Percentiles rank a stretch among this genome's conserved stretches.
Conservation (phyloP, 2,113 vertebrate species). For the Eira barbara region DNA sequence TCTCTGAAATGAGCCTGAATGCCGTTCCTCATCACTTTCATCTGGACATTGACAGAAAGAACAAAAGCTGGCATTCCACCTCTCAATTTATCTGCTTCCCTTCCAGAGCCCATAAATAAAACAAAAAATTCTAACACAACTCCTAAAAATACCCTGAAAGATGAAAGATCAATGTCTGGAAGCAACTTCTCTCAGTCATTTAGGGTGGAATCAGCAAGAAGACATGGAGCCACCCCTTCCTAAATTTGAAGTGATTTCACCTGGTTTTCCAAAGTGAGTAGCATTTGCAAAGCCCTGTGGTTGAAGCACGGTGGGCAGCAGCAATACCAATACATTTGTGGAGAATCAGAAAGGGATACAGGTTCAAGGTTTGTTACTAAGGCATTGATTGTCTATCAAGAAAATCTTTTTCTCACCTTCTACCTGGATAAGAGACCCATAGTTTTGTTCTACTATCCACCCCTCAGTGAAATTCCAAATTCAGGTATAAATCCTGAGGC, state of each 20-base stretch:
- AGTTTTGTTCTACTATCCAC: background rate
- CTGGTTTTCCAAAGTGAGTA: background rate
- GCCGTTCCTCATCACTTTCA: constrained; percentile 35
- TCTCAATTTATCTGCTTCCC: constrained; percentile 46
- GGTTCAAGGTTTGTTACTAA: background rate
- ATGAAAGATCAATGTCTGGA: constrained; percentile 40
- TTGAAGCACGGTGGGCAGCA: background rate
- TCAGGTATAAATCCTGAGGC: background rate
- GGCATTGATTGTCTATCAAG: background rate
- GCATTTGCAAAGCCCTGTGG: background rate
- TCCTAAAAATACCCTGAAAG: constrained; percentile 47
- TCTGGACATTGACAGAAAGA: constrained; percentile 52
- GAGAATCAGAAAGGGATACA: background rate
- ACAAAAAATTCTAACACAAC: constrained; percentile 13
- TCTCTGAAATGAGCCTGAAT: background rate
- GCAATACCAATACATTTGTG: background rate
- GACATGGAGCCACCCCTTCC: background rate
- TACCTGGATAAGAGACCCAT: background rate
- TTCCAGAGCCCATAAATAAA: constrained; percentile 15
- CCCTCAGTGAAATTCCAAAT: background rate
- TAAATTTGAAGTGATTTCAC: background rate
- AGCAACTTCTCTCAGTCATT: constrained; percentile 6
- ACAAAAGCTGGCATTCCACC: constrained; percentile 45
- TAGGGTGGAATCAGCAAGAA: background rate
- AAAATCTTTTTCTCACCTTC: background rate